phyloP scores from a whole-genome alignment of 2,888 invertebrate genomes.

The Drosophila rellima region DNA sequence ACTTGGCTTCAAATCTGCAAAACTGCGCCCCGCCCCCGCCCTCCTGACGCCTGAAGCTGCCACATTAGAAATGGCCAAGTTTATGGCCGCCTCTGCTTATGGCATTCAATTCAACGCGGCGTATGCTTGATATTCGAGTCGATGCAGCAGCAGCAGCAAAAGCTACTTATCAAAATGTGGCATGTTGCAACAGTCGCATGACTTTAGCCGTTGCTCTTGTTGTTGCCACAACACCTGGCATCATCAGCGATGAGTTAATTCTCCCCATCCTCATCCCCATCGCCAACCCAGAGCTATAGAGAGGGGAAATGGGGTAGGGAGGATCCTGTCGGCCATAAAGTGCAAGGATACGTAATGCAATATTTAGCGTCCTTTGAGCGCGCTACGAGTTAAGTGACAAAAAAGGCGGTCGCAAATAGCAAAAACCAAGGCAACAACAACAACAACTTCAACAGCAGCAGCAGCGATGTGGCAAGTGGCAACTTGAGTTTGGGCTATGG shows the following conservation, averaged over 20 bases:
- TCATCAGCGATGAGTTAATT: slow-evolving; percentile 51
- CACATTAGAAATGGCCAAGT: slow-evolving; percentile 45
- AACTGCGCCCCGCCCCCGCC: not conserved
- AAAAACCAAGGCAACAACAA: slow-evolving; percentile 12
- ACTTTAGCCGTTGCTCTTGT: not conserved
- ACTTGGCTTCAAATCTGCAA: slow-evolving; percentile 54
- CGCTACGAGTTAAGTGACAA: slow-evolving; percentile 74
- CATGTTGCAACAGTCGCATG: slow-evolving; percentile 22
- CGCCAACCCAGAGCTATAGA: not conserved
- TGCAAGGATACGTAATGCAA: slow-evolving; percentile 79
- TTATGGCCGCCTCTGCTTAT: slow-evolving; percentile 31
- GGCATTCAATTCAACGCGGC: slow-evolving; percentile 42
- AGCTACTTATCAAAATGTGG: slow-evolving; percentile 48
- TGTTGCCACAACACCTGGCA: slow-evolving; percentile 30
- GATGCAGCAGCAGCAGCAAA: slow-evolving; percentile 11
- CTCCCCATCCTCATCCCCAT: slow-evolving; percentile 15
- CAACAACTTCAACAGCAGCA: slow-evolving; percentile 8
- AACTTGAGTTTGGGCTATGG: slow-evolving; percentile 22
- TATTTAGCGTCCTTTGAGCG: slow-evolving; percentile 79
- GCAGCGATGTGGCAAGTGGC: slow-evolving; percentile 7
- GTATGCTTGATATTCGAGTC: slow-evolving; percentile 55
- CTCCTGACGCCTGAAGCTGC: not conserved
- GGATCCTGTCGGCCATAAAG: slow-evolving; percentile 65
- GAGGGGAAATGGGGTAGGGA: not conserved
- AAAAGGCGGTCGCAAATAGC: slow-evolving; percentile 41